phyloP scores from a whole-genome alignment of 2,113 vertebrate genomes.

The Atractosteus spatula region DNA sequence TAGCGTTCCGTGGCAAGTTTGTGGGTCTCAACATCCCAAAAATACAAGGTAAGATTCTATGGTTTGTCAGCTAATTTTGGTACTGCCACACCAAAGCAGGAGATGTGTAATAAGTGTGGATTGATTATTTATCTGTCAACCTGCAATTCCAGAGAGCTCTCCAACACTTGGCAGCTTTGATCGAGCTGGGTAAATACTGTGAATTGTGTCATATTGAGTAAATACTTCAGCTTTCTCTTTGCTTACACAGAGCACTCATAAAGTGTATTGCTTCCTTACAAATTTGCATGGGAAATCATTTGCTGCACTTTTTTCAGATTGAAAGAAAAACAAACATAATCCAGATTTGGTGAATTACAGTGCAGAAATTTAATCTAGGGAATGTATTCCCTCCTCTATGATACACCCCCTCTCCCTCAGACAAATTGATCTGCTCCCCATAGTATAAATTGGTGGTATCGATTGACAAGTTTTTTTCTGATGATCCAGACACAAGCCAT shows the following conservation, averaged over 20 bases:
- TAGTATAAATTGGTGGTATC: slow-evolving; percentile 33
- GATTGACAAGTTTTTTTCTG: slow-evolving; percentile 18
- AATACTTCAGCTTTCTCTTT: slow-evolving; percentile 21
- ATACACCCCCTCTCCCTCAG: background rate
- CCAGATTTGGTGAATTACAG: background rate
- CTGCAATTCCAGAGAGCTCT: slow-evolving; percentile 26
- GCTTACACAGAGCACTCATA: slow-evolving; percentile 25
- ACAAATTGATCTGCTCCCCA: slow-evolving; percentile 26
- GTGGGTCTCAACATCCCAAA: no score
- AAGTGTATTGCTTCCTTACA: background rate
- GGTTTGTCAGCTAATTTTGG: background rate
- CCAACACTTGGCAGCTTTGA: slow-evolving; percentile 28
- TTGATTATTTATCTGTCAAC: slow-evolving; percentile 28
- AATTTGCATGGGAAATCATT: background rate
- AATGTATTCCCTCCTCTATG: background rate
- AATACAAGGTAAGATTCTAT: background rate
- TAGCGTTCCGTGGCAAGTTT: no score
- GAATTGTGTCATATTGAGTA: no score
- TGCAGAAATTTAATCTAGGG: background rate
- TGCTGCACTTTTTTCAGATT: background rate
- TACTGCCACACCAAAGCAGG: background rate
- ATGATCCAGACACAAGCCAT: slow-evolving; percentile 3
- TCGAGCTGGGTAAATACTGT: slow-evolving; percentile 56
- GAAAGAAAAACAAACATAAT: background rate
- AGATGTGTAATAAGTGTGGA: background rate